A percentile compares a stretch with the other conserved stretches of the same genome.
These are phyloP conservation scores for Himalopsyche phryganea DNA, from an alignment of 1,140 invertebrate species.

Conservation along the genomic window DNA sequence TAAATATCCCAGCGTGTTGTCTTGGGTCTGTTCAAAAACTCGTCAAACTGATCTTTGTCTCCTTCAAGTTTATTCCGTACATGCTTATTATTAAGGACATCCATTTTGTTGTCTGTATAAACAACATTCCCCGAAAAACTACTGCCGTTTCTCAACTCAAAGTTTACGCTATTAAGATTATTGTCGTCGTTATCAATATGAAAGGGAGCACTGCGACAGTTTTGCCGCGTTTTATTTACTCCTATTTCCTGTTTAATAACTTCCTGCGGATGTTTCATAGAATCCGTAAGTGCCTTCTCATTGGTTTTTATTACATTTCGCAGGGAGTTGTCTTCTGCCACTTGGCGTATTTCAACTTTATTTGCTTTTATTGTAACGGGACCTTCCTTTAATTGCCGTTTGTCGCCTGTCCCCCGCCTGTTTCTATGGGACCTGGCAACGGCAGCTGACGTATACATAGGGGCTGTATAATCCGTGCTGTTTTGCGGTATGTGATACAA, in stretches of 20 bases:
- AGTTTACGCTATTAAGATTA: not conserved
- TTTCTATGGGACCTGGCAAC: conserved; percentile 38
- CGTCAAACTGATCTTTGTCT: conserved; percentile 43
- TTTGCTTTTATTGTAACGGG: too few relatives aligned
- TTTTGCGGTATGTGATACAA: conserved; percentile 60
- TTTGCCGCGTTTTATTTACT: too few relatives aligned
- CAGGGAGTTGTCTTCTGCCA: not conserved
- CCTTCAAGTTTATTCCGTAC: conserved; percentile 37
- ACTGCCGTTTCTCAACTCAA: not conserved
- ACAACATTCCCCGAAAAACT: conserved; percentile 2
- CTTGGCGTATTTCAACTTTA: too few relatives aligned
- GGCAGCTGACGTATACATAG: conserved; percentile 53
- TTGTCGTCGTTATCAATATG: too few relatives aligned
- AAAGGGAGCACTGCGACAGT: too few relatives aligned
- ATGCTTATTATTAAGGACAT: conserved; percentile 25
- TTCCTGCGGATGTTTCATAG: not conserved
- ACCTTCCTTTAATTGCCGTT: too few relatives aligned
- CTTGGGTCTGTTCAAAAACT: conserved; percentile 41
- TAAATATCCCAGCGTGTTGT: conserved; percentile 62
- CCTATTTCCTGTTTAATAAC: too few relatives aligned
- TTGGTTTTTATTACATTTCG: not conserved
- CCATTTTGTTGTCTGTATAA: conserved; percentile 43
- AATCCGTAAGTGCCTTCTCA: not conserved
- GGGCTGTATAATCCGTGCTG: conserved; percentile 56
- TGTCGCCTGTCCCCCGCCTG: not conserved